Conservation (phyloP, 2,797 vertebrate genomes). For the Craterocephalus amniculus region DNA sequence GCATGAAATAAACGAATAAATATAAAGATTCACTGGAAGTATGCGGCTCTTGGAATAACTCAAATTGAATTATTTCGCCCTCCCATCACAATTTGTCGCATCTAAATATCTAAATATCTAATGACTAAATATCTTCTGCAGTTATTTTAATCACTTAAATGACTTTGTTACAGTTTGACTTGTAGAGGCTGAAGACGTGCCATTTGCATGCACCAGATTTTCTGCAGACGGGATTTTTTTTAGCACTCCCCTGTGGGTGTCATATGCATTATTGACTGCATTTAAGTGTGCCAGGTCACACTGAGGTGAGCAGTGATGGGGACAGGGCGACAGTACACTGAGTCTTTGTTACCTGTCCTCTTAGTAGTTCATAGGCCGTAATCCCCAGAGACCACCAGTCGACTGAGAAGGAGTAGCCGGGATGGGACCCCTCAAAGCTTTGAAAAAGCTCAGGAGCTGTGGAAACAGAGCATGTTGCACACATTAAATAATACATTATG, state of each 20-base stretch:
- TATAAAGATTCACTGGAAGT: conserved; percentile 57
- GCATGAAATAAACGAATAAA: conserved; percentile 35
- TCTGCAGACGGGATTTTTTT: conserved; percentile 12
- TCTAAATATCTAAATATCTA: conserved; percentile 44
- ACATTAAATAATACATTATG: not conserved
- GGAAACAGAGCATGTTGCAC: conserved; percentile 9
- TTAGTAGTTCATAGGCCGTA: conserved; percentile 94
- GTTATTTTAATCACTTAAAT: conserved; percentile 18
- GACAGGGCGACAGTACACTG: not conserved
- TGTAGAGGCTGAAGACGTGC: not conserved
- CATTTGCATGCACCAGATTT: conserved; percentile 9
- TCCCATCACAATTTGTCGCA: conserved; percentile 26
- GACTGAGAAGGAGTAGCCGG: conserved; percentile 92
- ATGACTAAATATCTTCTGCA: conserved; percentile 44
- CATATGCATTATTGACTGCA: conserved; percentile 44
- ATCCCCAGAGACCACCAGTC: conserved; percentile 99
- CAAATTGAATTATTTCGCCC: conserved; percentile 28
- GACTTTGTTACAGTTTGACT: conserved; percentile 29
- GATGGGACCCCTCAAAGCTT: conserved; percentile 83
- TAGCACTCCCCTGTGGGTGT: conserved; percentile 5
- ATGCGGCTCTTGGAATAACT: conserved; percentile 47
- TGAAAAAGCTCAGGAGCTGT: conserved; percentile 96
- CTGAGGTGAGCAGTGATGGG: conserved; percentile 7
- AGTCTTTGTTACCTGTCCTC: conserved; percentile 87
- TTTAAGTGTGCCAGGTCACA: conserved; percentile 21